These are phyloP conservation scores for Notolepis coatsorum DNA, from an alignment of 2,797 vertebrate genomes.

Conservation along the genomic window DNA sequence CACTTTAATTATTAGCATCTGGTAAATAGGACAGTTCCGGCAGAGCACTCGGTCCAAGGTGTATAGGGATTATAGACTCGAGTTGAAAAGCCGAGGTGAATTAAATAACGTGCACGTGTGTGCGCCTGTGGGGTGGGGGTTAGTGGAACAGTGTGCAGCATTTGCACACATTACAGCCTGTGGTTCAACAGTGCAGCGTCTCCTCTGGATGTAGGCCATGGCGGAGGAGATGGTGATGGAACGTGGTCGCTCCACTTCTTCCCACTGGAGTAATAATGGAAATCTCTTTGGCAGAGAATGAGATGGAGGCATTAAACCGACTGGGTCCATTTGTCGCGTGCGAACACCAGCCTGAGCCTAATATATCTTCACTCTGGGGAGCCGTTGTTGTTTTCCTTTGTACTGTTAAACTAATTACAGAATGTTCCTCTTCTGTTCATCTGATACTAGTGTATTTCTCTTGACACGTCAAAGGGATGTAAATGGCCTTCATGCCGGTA, in stretches of 20 bases:
- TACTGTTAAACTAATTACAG: conserved; percentile 49
- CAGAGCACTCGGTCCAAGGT: not conserved
- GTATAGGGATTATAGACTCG: not conserved
- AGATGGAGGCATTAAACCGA: conserved; percentile 29
- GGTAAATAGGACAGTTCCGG: not conserved
- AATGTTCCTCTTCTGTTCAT: conserved; percentile 47
- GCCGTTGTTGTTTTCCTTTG: conserved; percentile 46
- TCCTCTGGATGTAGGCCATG: not conserved
- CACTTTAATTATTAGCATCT: not conserved
- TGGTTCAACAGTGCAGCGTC: no score
- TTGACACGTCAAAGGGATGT: conserved; percentile 46
- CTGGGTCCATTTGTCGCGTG: conserved; percentile 24
- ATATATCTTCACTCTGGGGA: conserved; percentile 48
- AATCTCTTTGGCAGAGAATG: conserved; percentile 26
- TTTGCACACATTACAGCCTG: no score
- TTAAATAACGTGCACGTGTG: conserved; percentile 3
- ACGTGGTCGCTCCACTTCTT: conserved; percentile 28
- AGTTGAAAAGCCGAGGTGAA: not conserved
- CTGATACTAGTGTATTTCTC: conserved; percentile 47
- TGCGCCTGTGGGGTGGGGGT: not conserved
- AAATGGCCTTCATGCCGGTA: not conserved
- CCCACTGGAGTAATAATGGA: conserved; percentile 14
- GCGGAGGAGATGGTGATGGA: no score
- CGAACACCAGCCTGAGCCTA: conserved; percentile 23
- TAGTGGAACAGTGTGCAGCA: not conserved